Percentiles rank a stretch among this genome's conserved stretches.
Conservation (phyloP, 2,888 invertebrate genomes). For the Cryptocephalus moraei region DNA sequence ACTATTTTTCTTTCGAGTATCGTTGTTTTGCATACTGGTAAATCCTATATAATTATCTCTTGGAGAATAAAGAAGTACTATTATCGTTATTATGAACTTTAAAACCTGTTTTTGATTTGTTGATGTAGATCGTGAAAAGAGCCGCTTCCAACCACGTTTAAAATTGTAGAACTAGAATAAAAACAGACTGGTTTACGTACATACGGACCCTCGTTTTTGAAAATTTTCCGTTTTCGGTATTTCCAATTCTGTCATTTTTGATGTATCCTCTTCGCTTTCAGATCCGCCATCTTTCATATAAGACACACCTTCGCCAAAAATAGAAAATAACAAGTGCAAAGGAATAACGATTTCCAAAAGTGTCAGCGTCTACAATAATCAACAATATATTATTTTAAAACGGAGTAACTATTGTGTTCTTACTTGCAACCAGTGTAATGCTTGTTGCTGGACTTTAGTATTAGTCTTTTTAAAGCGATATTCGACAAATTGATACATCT, state of each 20-base stretch:
- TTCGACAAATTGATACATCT: conserved; percentile 90
- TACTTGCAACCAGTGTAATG: conserved; percentile 80
- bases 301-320: conserved; percentile 81
- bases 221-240: conserved; percentile 29
- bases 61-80: not conserved
- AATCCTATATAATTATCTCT: conserved; percentile 1
- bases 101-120: too few relatives aligned
- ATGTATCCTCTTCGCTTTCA: conserved; percentile 37
- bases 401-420: not conserved
- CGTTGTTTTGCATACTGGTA: too few relatives aligned
- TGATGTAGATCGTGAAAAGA: too few relatives aligned
- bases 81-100: not conserved
- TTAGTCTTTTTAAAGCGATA: conserved; percentile 71
- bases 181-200: conserved; percentile 32
- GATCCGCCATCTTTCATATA: conserved; percentile 46
- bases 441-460: conserved; percentile 78
- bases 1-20: too few relatives aligned
- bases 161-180: too few relatives aligned
- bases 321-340: conserved; percentile 72
- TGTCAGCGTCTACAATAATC: conserved; percentile 58
- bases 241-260: conserved; percentile 36
- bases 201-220: conserved; percentile 44
- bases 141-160: too few relatives aligned
- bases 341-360: conserved; percentile 85
- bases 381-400: too few relatives aligned